Percentiles rank a stretch among this genome's conserved stretches.
These are phyloP conservation scores for Antheraea assamensis DNA, from an alignment of 2,888 invertebrate species.

Conservation along the genomic window DNA sequence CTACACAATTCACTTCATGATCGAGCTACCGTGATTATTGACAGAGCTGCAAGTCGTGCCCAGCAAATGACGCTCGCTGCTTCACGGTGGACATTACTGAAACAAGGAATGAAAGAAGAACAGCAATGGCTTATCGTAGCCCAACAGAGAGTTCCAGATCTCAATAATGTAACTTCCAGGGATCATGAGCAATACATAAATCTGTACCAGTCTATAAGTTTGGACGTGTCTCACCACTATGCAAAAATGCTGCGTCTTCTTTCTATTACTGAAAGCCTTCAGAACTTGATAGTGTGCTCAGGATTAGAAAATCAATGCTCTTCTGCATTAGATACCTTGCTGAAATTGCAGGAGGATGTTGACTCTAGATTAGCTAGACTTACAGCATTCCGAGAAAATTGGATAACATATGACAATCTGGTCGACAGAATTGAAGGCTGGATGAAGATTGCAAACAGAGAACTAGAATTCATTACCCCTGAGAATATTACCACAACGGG, in stretches of 20 bases:
- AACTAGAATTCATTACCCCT: slow-evolving; percentile 85
- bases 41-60: slow-evolving; percentile 90
- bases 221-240: slow-evolving; percentile 91
- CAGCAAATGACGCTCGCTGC: slow-evolving; percentile 93
- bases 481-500: slow-evolving; percentile 85
- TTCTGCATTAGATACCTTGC: slow-evolving; percentile 86
- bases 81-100: slow-evolving; percentile 90
- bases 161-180: slow-evolving; percentile 89
- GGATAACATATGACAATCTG: slow-evolving; percentile 88
- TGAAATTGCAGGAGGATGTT: slow-evolving; percentile 89
- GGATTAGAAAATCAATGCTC: slow-evolving; percentile 89
- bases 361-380: slow-evolving; percentile 87
- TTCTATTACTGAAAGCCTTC: slow-evolving; percentile 87
- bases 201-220: slow-evolving; percentile 89
- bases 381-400: slow-evolving; percentile 89
- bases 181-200: slow-evolving; percentile 94
- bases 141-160: slow-evolving; percentile 91
- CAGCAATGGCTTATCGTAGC: slow-evolving; percentile 92
- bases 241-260: slow-evolving; percentile 89
- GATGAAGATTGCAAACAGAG: slow-evolving; percentile 88
- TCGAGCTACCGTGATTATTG: slow-evolving; percentile 88
- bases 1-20: slow-evolving; percentile 90
- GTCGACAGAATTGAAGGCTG: slow-evolving; percentile 89
- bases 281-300: slow-evolving; percentile 88
- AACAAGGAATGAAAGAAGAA: slow-evolving; percentile 92